Evolutionary conservation across 2,888 invertebrate genomes (phyloP).

Genomic region (Eupithecia subumbrata): DNA sequence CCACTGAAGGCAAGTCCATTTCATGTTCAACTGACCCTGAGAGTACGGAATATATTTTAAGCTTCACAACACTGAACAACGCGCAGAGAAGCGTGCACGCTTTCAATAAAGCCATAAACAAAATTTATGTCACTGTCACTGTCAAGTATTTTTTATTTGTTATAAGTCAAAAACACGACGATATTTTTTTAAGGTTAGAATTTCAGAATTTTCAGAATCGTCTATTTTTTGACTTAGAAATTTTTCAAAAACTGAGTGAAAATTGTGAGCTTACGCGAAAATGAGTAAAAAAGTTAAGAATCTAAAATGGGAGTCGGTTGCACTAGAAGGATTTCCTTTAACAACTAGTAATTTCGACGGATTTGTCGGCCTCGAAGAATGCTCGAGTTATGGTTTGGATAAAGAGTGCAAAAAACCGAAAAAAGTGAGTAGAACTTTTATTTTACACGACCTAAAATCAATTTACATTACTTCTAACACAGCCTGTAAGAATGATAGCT

Average conservation of each 20-base stretch:
- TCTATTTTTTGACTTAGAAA: too few species aligned
- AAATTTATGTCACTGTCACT: neutral
- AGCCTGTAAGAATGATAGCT: neutral
- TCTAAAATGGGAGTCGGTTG: constrained; percentile 86
- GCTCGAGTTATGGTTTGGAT: constrained; percentile 87
- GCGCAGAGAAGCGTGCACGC: constrained; percentile 57
- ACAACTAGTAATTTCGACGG: constrained; percentile 84
- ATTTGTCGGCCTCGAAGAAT: constrained; percentile 91
- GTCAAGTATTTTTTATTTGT: constrained; percentile 11
- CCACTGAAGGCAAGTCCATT: too few species aligned
- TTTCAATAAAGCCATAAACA: constrained; percentile 6
- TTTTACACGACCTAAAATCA: neutral
- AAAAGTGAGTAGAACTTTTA: constrained; percentile 60
- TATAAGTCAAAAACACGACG: neutral
- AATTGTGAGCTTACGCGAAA: constrained; percentile 25
- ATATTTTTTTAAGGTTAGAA: constrained; percentile 9
- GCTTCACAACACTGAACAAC: neutral
- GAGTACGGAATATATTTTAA: neutral
- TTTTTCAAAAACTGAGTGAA: neutral
- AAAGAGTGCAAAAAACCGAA: constrained; percentile 64
- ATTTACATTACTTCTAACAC: neutral
- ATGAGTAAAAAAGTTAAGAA: constrained; percentile 74
- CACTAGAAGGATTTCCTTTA: constrained; percentile 83
- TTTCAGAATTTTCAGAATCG: too few species aligned
- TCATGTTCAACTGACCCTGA: neutral